Evolutionary conservation across 2,888 invertebrate species (phyloP), one percentile per base, ranked within the genome.

Genomic region (Tachina fera): DNA sequence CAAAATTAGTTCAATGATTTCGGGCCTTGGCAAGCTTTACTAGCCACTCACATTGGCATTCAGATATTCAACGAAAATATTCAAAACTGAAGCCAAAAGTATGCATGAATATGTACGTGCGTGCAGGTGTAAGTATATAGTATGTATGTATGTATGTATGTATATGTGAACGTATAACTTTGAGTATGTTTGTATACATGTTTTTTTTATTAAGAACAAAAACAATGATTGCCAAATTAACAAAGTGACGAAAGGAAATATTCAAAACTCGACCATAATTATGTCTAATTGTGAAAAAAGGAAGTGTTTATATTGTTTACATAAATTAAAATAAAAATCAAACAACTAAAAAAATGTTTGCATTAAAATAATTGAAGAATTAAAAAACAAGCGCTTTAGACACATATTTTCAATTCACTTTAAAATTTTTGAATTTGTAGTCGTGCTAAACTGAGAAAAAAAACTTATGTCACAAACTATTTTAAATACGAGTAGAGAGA

Each of bases 1-100:
- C 67, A 72, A 84, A 86, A 71, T 82, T 78, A 53, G 81, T 75
- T 87, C 86, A 87, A 86, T 87, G 84, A 83, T 84, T 68, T 65
- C 58, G 43, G 65, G 76, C 61, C 85, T 83, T 82, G 82, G 71
- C 86, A 83, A 79, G 67, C 47, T 67, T 75, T 83, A 84, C 75
- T 71, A 68, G 76, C 31, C 43, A 51, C 43, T 79, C 72, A 76
- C 82, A 83, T 84, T 87, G 83, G 84, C 82, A 86, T 86, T 87
- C 83, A 77, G 61, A 56, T 84, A 31, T 67, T 71, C 31, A 51
- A 60, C 45, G n/a, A 67, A 47, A 72, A 60, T 3, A 39, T 47
- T 67, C 39, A 43, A 76, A 19, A 49, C 31, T 47, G 3, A 31
- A 47, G 61, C 49, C 75, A 65, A 56, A 65, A 11, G n/a, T 51